Base-by-base conservation (phyloP, 53 echinoderm and acorn worm genomes). In the Stichopus horrens region DNA sequence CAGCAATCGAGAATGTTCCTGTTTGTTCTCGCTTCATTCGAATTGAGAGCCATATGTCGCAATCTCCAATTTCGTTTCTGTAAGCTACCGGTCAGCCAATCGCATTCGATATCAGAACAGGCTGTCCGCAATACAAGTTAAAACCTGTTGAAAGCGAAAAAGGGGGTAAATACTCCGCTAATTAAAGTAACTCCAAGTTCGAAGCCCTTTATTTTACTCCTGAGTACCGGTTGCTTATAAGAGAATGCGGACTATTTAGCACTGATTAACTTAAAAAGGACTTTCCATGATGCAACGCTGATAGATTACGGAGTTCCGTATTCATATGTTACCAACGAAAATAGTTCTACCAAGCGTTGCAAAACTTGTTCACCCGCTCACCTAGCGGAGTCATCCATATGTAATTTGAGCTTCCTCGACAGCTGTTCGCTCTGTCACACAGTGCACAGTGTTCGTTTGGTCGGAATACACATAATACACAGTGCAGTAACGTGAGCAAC, bases 351-450 rank as follows among this genome's bases (percentile, higher is more conserved):
- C 5, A 71, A 13, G 14, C 7, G n/a, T 71, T 7, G 14, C 6
- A 13, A 18, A 16, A 71, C 71, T 16, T 16, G 18, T 18, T 71
- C 14, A 16, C 71, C 11, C 11, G 18, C n/a, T 71, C 71, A 71
- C 71, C 6, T 55, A 9, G 58, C 58, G 81, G 23, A 56, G 23
- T 21, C 58, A 81, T n/a, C 9, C 58, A 4, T 56, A 18, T 55
- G 85, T 85, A 67, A 85, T 21, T 37, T 7, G 85, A 85, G 67
- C 85, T 85, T 85, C 65, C 63, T 58, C 66, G 71, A 85, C 85
- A 85, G 85, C 85, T 85, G 85, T 85, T 85, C 58, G 8, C 21
- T 81, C 57, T 57, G 57, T 57, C 79, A 54, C 18, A 76, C 76
- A 74, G 59, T 11, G 11, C 59, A 71, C 71, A 71, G 14, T 71